Evolutionary conservation across 2,797 vertebrate genomes (phyloP).

Genomic region (Scyliorhinus canicula): DNA sequence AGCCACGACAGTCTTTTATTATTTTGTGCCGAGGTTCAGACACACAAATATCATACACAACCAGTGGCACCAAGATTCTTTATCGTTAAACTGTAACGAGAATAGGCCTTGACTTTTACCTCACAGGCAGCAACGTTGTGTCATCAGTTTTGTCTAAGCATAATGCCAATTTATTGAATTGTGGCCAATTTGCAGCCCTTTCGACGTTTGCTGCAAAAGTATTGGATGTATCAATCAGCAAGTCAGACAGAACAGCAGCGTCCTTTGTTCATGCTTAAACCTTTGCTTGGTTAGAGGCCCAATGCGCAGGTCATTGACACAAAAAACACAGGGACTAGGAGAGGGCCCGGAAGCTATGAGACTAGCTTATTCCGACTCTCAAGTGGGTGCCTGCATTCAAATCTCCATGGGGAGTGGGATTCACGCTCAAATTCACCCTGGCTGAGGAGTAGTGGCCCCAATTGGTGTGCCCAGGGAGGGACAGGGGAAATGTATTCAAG

Average conservation of each 20-base stretch:
- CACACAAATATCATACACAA: not conserved
- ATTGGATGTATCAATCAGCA: not conserved
- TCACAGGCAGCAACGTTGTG: not conserved
- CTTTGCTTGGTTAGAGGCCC: not conserved
- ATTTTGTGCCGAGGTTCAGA: not conserved
- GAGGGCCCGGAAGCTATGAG: not conserved
- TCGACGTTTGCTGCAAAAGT: not conserved
- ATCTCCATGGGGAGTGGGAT: not conserved
- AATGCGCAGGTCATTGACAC: not conserved
- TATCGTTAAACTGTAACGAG: not conserved
- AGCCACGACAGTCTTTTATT: not conserved
- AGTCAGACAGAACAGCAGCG: not conserved
- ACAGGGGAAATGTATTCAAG: not conserved
- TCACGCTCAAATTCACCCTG: not conserved
- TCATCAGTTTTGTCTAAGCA: not conserved
- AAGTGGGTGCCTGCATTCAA: not conserved
- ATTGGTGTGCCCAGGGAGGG: not conserved
- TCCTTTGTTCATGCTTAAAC: not conserved
- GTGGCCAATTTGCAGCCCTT: not conserved
- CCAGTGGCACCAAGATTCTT: not conserved
- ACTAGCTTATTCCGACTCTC: not conserved
- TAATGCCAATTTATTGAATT: conserved; percentile 11
- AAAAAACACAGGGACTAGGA: not conserved
- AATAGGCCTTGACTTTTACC: not conserved
- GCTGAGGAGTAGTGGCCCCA: too few relatives aligned